Percentiles rank a stretch among this genome's conserved stretches.
phyloP scores from a whole-genome alignment of 2,113 vertebrate species.

The Fregata magnificens region DNA sequence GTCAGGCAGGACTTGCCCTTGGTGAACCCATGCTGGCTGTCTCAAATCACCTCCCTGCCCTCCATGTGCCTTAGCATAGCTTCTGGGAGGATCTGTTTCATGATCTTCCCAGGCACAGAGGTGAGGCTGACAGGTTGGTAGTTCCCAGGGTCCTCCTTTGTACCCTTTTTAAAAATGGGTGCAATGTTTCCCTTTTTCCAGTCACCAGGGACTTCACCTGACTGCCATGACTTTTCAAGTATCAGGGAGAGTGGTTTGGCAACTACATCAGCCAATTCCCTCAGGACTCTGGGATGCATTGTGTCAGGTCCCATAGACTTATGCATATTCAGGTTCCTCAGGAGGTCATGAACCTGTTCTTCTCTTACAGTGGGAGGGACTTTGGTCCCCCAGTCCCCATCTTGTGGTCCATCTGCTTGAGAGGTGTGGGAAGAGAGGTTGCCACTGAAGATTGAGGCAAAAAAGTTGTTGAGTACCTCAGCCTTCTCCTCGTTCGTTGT shows the following conservation, averaged over 20 bases:
- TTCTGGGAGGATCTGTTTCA: too few species aligned
- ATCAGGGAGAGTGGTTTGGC: not conserved
- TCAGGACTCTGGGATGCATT: not conserved
- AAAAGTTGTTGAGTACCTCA: not conserved
- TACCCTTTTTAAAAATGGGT: too few species aligned
- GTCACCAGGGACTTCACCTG: not conserved
- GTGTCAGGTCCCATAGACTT: not conserved
- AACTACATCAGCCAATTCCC: not conserved
- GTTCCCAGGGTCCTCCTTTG: too few species aligned
- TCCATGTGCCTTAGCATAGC: too few species aligned
- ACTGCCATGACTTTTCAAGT: not conserved
- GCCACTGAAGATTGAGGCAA: not conserved
- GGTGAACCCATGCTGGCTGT: too few species aligned
- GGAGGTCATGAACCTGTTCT: not conserved
- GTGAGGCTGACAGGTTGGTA: too few species aligned
- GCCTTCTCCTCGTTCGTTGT: not conserved
- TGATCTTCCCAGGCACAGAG: too few species aligned
- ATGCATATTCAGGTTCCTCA: not conserved
- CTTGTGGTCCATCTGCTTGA: not conserved
- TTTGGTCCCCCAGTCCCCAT: not conserved
- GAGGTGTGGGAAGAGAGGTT: not conserved
- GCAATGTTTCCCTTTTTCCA: too few species aligned
- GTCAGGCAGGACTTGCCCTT: too few species aligned
- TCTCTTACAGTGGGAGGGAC: not conserved
- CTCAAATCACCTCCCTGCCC: too few species aligned